Evolutionary conservation across 2,797 vertebrate genomes (phyloP).

Genomic region (Mareca penelope): DNA sequence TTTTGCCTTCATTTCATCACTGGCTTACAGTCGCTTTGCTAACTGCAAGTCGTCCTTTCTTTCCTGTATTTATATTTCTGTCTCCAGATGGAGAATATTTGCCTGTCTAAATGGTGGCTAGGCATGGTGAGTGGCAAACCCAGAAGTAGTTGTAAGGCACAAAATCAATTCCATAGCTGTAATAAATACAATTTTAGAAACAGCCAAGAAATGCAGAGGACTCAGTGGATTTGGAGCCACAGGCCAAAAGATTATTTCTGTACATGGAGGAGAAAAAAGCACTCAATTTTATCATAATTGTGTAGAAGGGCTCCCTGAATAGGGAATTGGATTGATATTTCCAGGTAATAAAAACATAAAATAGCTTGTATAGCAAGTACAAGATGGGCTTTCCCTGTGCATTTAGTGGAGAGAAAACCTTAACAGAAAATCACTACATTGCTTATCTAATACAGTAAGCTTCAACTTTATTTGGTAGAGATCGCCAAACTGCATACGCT

Average conservation of each 20-base stretch:
- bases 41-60: conserved; percentile 2
- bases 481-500: background rate
- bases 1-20: background rate
- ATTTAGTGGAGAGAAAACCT: background rate
- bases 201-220: background rate
- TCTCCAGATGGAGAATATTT: background rate
- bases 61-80: conserved; percentile 24
- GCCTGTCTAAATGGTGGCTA: background rate
- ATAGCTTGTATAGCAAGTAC: background rate
- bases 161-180: conserved; percentile 11
- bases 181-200: conserved; percentile 33
- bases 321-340: conserved; percentile 28
- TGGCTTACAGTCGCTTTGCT: background rate
- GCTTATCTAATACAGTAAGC: background rate
- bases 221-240: background rate
- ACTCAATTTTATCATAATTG: conserved; percentile 25
- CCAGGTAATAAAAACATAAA: background rate
- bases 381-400: background rate
- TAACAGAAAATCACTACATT: background rate
- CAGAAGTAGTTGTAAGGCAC: conserved; percentile 28
- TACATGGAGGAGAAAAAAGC: background rate
- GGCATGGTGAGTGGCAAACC: background rate
- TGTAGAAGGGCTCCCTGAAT: background rate
- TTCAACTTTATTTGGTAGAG: background rate
- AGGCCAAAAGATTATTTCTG: conserved; percentile 35